Evolutionary conservation across 2,888 invertebrate genomes (phyloP).

Genomic region (Megaustenia siamemsis): DNA sequence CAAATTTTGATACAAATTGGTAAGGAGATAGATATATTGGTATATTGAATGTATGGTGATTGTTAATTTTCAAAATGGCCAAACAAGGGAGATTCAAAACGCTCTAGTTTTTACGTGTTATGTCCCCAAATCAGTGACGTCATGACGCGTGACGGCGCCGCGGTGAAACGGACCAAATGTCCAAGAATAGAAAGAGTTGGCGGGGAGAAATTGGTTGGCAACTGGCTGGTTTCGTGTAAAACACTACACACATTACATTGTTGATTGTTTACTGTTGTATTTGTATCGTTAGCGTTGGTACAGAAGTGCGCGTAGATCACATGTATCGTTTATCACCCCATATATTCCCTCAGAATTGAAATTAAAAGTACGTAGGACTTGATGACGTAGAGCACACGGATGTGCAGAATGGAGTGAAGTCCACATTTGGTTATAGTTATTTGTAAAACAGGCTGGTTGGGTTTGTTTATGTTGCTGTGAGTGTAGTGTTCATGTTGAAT

Average conservation of each 20-base stretch:
- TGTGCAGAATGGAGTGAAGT: background rate
- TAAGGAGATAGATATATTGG: background rate
- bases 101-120: constrained; percentile 31
- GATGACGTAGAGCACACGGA: constrained; percentile 41
- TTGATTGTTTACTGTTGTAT: no score
- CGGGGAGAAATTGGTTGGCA: no score
- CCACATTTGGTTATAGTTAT: no score
- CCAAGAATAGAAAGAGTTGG: constrained; percentile 29
- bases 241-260: no score
- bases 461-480: no score
- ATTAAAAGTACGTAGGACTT: background rate
- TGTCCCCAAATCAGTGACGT: constrained; percentile 46
- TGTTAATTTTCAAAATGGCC: background rate
- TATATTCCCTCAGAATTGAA: no score
- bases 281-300: background rate
- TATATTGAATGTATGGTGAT: background rate
- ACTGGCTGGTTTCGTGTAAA: no score
- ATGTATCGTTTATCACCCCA: no score
- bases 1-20: constrained; percentile 30
- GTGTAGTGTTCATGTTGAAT: no score
- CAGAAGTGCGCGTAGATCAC: no score
- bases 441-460: no score
- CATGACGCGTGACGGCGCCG: constrained; percentile 47
- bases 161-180: background rate
- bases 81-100: background rate